Base-by-base conservation (phyloP, 92 coral and sea anemone species). In the Pocillopora grandis region DNA sequence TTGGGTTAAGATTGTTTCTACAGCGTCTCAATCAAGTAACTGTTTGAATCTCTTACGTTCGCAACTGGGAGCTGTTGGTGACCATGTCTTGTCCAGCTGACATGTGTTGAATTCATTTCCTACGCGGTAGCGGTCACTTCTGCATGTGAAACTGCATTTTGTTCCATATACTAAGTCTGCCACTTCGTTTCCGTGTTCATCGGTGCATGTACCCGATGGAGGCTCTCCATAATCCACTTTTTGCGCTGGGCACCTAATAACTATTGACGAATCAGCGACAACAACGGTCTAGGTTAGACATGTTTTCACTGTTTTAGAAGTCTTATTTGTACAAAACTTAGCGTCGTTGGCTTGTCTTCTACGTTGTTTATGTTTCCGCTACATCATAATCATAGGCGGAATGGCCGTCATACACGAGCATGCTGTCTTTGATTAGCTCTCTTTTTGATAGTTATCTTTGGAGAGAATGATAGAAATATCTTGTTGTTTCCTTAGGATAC, bases 51-150 rank as follows among this genome's bases (percentile, higher is more conserved):
- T 5, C 93, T 82, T 79, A 96, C 98, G 87, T 82, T 87, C 76
- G 72, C 98, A 96, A 69, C 83, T 62, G 42, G 95, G 82, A n/a
- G 82, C 23, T 3, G 80, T 56, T 18, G 96, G 98, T 16, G 96
- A 75, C 98, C 98, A 96, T 8, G 88, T 66, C 36, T 82, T 87
- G 69, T 87, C 88, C 65, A 77, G 60, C 88, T 90, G 92, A 66
- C 98, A 96, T 3, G 80, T 87, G 70, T 93, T 78, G 35, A 72
- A 61, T 35, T 83, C 77, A 48, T 89, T 91, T 36, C 98, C 98
- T 33, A 76, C 81, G 9, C 87, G 92, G 20, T 92, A 78, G 70
- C 76, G 93, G 9, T 96, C 98, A 15, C 1, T 1, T 56, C 79
- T 69, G 74, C 98, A 96, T 10, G 56, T 71, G 78, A 85, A 96